A percentile compares a stretch with the other conserved stretches of the same genome.
These are phyloP conservation scores for Trachymyrmex septentrionalis DNA, from an alignment of 1,140 invertebrate species.

Conservation along the genomic window DNA sequence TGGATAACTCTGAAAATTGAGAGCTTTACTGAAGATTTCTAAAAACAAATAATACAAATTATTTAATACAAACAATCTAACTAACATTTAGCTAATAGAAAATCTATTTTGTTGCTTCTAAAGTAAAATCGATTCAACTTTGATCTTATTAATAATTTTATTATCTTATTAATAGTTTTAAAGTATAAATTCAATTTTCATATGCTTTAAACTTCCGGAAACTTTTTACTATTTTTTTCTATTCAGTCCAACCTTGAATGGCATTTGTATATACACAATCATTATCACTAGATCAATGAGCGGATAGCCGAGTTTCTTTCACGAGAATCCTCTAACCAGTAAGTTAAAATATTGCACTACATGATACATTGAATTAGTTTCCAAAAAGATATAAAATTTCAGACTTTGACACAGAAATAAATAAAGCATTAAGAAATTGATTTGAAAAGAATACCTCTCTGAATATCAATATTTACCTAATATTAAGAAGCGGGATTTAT, in stretches of 20 bases:
- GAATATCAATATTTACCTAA: not conserved
- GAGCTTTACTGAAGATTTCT: not conserved
- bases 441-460: not conserved
- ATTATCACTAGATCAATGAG: slow-evolving; percentile 45
- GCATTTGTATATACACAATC: slow-evolving; percentile 44
- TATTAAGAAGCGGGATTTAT: not conserved
- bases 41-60: too few species aligned
- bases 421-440: not conserved
- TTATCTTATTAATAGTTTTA: slow-evolving; percentile 14
- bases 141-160: slow-evolving; percentile 5
- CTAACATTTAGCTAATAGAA: slow-evolving; percentile 17
- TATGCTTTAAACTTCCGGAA: not conserved
- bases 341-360: slow-evolving; percentile 21
- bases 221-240: slow-evolving; percentile 30
- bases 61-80: not conserved
- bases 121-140: slow-evolving; percentile 7
- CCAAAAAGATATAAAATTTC: not conserved
- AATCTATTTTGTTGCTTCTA: not conserved
- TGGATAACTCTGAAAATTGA: not conserved
- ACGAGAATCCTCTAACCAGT: slow-evolving; percentile 1
- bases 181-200: slow-evolving; percentile 4
- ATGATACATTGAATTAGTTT: not conserved
- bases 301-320: slow-evolving; percentile 9
- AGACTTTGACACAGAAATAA: not conserved
- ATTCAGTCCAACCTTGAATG: slow-evolving; percentile 54